Base-by-base conservation (phyloP, 2,888 invertebrate genomes). In the Tanypteryx hageni region DNA sequence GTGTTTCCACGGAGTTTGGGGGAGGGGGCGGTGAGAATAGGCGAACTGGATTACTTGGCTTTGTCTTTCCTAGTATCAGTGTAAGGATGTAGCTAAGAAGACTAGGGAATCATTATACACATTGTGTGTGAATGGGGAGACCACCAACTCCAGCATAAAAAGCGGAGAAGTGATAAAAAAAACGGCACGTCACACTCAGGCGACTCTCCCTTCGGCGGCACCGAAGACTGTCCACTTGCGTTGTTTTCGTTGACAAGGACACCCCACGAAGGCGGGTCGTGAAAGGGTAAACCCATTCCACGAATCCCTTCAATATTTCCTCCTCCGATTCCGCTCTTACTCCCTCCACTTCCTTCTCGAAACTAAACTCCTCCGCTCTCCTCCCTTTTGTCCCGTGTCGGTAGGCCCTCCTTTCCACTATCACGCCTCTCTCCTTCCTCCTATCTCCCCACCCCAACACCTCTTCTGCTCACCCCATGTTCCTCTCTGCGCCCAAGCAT, bases 201-300 rank as follows among this genome's bases (percentile, higher is more conserved):
- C 76, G 11, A 4, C n/a, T 76, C 76, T 76, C 22, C 76, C 27
- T 76, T 22, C 76, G 76, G 76, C 76, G 76, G 27, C 27, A 76
- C 22, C 76, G 76, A 22, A 27, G 76, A 27, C 22, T 76, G 44
- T 44, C 44, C 44, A 44, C 44, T 44, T 44, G n/a, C 76, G 22
- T 76, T 76, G 76, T 76, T 27, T 76, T 27, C 22, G 76, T 76
- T 76, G 76, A 76, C 76, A 76, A 76, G 76, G 27, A 27, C 76
- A 76, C 76, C 76, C 27, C 76, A 27, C 27, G 76, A 76, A 76
- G 76, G 44, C 44, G 44, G 27, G 27, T 27, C 76, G 27, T 76
- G 76, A 27, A 76, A 76, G 76, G 76, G 27, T 44, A 76, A 76
- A 68, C 68, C 68, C 68, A 68, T 68, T 27, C 76, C 27, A 76